Base-by-base conservation (phyloP, 2,888 invertebrate genomes). In the Hirtodrosophila confusa region DNA sequence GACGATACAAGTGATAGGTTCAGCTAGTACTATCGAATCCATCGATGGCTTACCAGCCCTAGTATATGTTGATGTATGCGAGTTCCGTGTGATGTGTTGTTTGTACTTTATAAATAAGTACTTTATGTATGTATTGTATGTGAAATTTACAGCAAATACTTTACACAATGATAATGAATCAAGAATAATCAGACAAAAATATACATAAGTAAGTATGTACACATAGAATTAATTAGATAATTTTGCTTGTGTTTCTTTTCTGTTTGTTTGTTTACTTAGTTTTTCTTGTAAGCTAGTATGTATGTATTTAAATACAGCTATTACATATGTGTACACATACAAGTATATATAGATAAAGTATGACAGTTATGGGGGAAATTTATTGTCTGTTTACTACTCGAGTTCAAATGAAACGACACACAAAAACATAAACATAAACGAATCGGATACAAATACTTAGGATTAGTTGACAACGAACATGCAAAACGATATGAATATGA, bases 131-230 rank as follows among this genome's bases (percentile, higher is more conserved):
- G 49, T 71, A 40, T 33, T 56, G 54, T 47, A 51, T 60, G 51
- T 60, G 78, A 86, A 89, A 88, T 86, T 88, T 88, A 88, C 88
- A 88, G 89, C 89, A 89, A 88, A 47, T 89, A 88, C 87, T 85
- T 85, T 76, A 62, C 64, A 82, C 75, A 88, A 67, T 75, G 65
- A 69, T 60, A 68, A 68, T 17, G 54, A 61, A 61, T 55, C 33
- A 67, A 60, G 23, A 33, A 50, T 45, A 63, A 65, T 72, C 44
- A 60, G 65, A 53, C 45, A 49, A 37, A 67, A 29, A 39, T 45
- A 68, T 58, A 64, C 72, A 50, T 44, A 29, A 51, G 44, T 60
- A 45, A 48, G 45, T 55, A 40, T 55, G 36, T 69, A 69, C 69
- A 63, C 67, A 64, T 53, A 44, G 48, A 74, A 35, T 29, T 8